These are phyloP conservation scores for Bolinopsis microptera DNA, from an alignment of 37 sponge, comb jelly and placozoan species.

Conservation along the genomic window DNA sequence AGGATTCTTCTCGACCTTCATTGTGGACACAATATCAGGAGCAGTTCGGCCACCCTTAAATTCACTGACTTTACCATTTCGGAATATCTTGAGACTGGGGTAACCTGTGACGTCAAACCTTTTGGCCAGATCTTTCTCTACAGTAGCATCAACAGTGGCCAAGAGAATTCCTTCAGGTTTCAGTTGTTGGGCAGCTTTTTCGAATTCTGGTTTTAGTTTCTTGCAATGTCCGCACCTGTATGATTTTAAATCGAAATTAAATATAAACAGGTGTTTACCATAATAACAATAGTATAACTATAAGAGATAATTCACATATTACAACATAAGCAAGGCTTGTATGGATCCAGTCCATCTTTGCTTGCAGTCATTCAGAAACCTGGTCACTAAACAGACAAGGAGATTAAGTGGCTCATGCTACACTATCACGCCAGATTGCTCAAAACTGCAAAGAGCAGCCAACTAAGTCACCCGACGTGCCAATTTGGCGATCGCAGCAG, in stretches of 20 bases:
- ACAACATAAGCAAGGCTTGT: background rate
- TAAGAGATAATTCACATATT: background rate
- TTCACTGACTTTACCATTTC: conserved; percentile 77
- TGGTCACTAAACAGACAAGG: too few species aligned
- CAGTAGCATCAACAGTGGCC: conserved; percentile 74
- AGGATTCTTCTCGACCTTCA: conserved; percentile 70
- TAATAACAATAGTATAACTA: background rate
- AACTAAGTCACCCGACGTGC: too few species aligned
- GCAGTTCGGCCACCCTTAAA: conserved; percentile 75
- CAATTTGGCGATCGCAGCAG: too few species aligned
- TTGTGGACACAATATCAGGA: conserved; percentile 71
- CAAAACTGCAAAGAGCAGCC: too few species aligned
- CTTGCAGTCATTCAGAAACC: too few species aligned
- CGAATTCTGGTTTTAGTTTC: conserved; percentile 73
- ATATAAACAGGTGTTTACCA: background rate
- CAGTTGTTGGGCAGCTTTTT: conserved; percentile 72
- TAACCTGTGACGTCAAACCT: conserved; percentile 71
- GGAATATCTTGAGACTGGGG: conserved; percentile 77
- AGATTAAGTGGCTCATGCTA: too few species aligned
- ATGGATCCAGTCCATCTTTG: too few species aligned
- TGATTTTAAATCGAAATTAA: background rate
- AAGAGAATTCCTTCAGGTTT: conserved; percentile 68
- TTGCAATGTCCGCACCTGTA: conserved; percentile 77
- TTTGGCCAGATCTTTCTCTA: conserved; percentile 75
- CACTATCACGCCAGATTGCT: too few species aligned